Evolutionary conservation across 2,888 invertebrate genomes (phyloP).

Genomic region (Nomada lathburiana): DNA sequence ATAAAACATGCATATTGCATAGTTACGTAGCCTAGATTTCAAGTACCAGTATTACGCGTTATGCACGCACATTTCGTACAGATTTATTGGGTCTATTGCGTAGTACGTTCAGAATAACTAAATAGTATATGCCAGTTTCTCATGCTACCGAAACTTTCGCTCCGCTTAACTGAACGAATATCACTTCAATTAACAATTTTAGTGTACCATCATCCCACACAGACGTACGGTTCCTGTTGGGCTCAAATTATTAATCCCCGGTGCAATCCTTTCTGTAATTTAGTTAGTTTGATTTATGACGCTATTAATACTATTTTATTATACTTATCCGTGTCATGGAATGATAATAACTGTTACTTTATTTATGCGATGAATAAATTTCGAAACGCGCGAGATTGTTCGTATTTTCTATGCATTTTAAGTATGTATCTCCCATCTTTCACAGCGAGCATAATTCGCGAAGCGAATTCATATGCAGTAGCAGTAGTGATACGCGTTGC

Average conservation of each 20-base stretch:
- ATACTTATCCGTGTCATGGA: background rate
- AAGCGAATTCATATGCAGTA: constrained; percentile 45
- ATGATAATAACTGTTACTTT: background rate
- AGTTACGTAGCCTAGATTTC: background rate
- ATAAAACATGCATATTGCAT: background rate
- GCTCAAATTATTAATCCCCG: constrained; percentile 13
- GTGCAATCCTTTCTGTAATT: constrained; percentile 17
- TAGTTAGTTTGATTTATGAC: constrained; percentile 8
- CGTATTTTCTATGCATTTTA: constrained; percentile 9
- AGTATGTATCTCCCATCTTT: constrained; percentile 1
- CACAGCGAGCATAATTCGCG: constrained; percentile 28
- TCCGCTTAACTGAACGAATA: constrained; percentile 19
- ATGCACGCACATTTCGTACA: background rate
- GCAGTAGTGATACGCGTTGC: constrained; percentile 51
- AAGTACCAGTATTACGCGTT: background rate
- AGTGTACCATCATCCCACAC: constrained; percentile 3
- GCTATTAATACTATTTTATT: constrained; percentile 25
- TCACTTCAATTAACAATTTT: background rate
- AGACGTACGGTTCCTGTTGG: constrained; percentile 25
- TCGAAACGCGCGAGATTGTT: background rate
- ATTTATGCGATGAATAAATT: background rate
- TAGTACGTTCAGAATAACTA: background rate
- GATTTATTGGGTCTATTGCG: background rate
- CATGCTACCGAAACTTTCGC: constrained; percentile 1
- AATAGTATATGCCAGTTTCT: background rate